These are phyloP conservation scores for Scaptomyza tumidula DNA, from an alignment of 2,888 invertebrate genomes.

Conservation along the genomic window DNA sequence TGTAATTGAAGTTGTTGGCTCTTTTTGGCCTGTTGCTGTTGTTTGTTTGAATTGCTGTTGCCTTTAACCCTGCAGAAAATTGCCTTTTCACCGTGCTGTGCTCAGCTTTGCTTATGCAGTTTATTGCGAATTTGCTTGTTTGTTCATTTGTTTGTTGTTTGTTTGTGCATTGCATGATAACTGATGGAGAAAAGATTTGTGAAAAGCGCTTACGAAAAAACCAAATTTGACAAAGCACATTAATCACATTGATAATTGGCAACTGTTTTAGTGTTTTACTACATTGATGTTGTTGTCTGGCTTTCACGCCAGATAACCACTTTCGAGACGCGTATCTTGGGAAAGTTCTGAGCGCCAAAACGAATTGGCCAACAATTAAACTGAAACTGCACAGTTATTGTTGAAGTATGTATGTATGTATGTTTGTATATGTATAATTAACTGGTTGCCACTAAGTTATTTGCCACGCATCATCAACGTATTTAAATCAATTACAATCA, in stretches of 20 bases:
- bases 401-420: not conserved
- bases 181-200: constrained; percentile 72
- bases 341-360: constrained; percentile 54
- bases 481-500: constrained; percentile 82
- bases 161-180: constrained; percentile 62
- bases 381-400: constrained; percentile 18
- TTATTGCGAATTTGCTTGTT: constrained; percentile 76
- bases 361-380: constrained; percentile 55
- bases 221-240: constrained; percentile 71
- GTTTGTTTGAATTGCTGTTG: constrained; percentile 46
- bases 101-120: constrained; percentile 56
- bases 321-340: constrained; percentile 30
- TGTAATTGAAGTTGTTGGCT: constrained; percentile 74
- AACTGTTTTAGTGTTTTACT: constrained; percentile 56
- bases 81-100: constrained; percentile 67
- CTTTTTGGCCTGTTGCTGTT: constrained; percentile 25
- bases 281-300: not conserved
- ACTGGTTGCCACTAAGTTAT: constrained; percentile 68
- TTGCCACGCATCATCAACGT: constrained; percentile 80
- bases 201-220: constrained; percentile 74
- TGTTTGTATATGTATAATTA: constrained; percentile 32
- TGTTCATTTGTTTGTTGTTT: constrained; percentile 70
- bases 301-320: constrained; percentile 55
- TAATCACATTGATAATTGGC: constrained; percentile 76
- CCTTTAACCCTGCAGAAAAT: constrained; percentile 71